Base-by-base conservation (phyloP, 92 coral and sea anemone species). In the Phenganax stokvisi region DNA sequence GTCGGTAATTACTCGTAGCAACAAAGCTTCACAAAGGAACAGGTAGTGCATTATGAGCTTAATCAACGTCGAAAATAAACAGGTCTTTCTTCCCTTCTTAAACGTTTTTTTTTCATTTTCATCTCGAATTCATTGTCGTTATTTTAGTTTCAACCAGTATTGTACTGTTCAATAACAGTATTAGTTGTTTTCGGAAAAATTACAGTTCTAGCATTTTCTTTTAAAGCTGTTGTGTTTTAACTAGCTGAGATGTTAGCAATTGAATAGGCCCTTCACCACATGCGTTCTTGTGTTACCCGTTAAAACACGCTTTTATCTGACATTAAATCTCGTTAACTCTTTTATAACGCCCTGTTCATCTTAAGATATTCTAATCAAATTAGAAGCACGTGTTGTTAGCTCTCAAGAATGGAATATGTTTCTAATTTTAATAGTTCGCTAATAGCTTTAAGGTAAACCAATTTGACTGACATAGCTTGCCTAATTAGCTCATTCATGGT, bases 401-500 rank as follows among this genome's bases (percentile, higher is more conserved):
- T 28, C 31, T 68, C 67, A 59, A 76, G 70, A 76, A 76, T 76
- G 44, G 67, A 76, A 64, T 57, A 30, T 29, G 81, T 76, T 76
- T 57, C 56, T 76, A 76, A 57, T 76, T 76, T 76, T 76, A 58
- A 76, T 58, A 59, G 79, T 76, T 59, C 44, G 59, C 70, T 76
- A 76, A 76, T 76, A 69, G 81, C 70, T 76, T 68, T 58, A 76
- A 59, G 70, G 28, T 57, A 76, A 76, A 59, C 69, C 56, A 76
- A 76, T 57, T 76, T 76, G 80, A 76, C 59, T 27, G 81, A 44
- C 69, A 57, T 59, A 59, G 60, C 81, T 57, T 63, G n/a, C 27
- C 67, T 76, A 76, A 76, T 76, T 76, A 76, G 81, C 20, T 59
- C 81, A 76, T 76, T 76, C 81, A 76, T 60, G 81, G 81, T 76